phyloP scores from a whole-genome alignment of 2,797 vertebrate genomes.

The Babyrousa celebensis region DNA sequence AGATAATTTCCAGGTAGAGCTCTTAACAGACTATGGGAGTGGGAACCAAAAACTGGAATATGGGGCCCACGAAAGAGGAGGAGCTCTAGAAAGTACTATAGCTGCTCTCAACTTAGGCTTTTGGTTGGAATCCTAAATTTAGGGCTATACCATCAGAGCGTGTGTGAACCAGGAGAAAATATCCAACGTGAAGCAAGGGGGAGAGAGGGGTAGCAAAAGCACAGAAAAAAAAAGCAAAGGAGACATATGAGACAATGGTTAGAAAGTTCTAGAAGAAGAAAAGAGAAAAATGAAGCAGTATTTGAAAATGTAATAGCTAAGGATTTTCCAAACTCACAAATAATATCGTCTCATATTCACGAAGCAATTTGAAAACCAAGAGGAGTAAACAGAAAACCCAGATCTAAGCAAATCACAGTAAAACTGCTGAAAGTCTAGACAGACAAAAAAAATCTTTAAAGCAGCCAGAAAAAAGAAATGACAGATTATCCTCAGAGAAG shows the following conservation, averaged over 20 bases:
- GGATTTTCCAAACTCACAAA: slow-evolving; percentile 50
- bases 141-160: not conserved
- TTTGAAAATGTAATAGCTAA: slow-evolving; percentile 31
- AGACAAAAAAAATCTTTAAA: slow-evolving; percentile 4
- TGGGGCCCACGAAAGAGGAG: not conserved
- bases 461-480: not conserved
- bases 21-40: not conserved
- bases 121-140: not conserved
- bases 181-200: not conserved
- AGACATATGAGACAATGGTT: not conserved
- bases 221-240: not conserved
- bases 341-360: not conserved
- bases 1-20: slow-evolving; percentile 21
- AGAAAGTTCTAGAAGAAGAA: not conserved
- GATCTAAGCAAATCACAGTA: not conserved
- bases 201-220: not conserved
- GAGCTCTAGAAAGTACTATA: not conserved
- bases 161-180: slow-evolving; percentile 4
- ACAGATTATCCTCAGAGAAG: not conserved
- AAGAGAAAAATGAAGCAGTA: slow-evolving; percentile 9
- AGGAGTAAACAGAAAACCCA: slow-evolving; percentile 16
- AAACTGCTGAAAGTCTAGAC: not conserved
- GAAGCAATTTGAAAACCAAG: slow-evolving; percentile 26
- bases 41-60: not conserved
- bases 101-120: not conserved